These are phyloP conservation scores for Chionomys nivalis DNA, from an alignment of 2,113 vertebrate species.

Conservation along the genomic window DNA sequence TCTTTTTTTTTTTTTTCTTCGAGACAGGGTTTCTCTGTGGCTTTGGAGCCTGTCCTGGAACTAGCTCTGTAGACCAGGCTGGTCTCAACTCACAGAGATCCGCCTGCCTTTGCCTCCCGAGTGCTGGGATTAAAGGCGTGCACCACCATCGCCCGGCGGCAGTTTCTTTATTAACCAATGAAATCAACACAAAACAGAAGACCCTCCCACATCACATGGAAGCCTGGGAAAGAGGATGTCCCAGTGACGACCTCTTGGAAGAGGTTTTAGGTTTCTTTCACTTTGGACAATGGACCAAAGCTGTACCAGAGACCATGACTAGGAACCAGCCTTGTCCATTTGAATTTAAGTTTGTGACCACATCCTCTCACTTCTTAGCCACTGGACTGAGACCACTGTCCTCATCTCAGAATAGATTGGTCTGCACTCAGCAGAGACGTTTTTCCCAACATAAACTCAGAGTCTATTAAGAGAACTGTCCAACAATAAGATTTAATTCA, in stretches of 20 bases:
- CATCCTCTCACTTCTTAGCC: not conserved
- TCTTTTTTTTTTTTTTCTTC: no score
- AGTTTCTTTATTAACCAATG: no score
- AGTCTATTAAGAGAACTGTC: not conserved
- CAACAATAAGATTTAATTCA: constrained; percentile 13
- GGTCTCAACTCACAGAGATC: no score
- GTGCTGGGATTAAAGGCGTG: no score
- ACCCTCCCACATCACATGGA: no score
- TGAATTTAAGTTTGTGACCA: not conserved
- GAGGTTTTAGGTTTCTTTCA: not conserved
- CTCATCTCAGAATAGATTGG: not conserved
- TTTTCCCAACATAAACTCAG: not conserved
- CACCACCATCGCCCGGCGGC: no score
- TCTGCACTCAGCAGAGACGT: not conserved
- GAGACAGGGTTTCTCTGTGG: no score
- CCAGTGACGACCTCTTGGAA: not conserved
- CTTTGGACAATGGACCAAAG: not conserved
- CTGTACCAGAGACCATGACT: not conserved
- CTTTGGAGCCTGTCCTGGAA: no score
- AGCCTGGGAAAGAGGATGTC: not conserved
- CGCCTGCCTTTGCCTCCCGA: no score
- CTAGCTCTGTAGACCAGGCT: no score
- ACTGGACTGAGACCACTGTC: not conserved
- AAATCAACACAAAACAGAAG: no score
- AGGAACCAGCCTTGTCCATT: not conserved